A percentile compares a stretch with the other conserved stretches of the same genome.
phyloP scores from a whole-genome alignment of 2,797 vertebrate genomes.

The Aulostomus chinensis region DNA sequence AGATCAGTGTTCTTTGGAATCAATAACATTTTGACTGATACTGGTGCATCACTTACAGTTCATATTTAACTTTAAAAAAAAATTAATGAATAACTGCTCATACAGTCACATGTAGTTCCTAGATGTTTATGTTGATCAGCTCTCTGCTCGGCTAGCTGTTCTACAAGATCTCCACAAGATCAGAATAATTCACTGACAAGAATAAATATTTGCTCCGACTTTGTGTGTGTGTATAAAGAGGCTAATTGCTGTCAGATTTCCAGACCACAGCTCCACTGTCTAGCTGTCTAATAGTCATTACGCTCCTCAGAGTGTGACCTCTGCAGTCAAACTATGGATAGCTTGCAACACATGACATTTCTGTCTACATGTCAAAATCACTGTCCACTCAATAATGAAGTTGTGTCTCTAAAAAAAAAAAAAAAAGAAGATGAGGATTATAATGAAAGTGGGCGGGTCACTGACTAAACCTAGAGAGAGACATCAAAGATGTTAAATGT shows the following conservation, averaged over 20 bases:
- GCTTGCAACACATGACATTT: constrained; percentile 65
- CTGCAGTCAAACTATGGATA: constrained; percentile 66
- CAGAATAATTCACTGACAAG: constrained; percentile 55
- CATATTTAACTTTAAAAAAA: no score
- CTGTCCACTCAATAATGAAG: constrained; percentile 55
- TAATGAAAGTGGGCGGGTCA: constrained; percentile 33
- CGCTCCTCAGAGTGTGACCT: constrained; percentile 66
- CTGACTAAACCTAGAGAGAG: constrained; percentile 30
- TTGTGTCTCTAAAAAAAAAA: constrained; percentile 25
- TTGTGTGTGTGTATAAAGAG: constrained; percentile 61
- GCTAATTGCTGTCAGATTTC: constrained; percentile 80
- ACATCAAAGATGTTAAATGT: constrained; percentile 65
- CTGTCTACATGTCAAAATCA: constrained; percentile 53
- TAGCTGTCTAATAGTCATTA: constrained; percentile 69
- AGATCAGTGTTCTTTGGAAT: neutral
- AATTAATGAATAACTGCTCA: neutral
- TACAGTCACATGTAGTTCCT: neutral
- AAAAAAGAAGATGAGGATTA: constrained; percentile 23
- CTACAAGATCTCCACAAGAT: constrained; percentile 29
- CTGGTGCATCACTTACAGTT: no score
- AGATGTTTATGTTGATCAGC: constrained; percentile 41
- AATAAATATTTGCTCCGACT: constrained; percentile 64
- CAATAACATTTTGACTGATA: no score
- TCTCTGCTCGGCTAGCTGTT: constrained; percentile 30
- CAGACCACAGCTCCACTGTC: constrained; percentile 62